A percentile compares a stretch with the other conserved stretches of the same genome.
Evolutionary conservation across 2,113 vertebrate genomes (phyloP).

Genomic region (Ptychochromis oligacanthus): DNA sequence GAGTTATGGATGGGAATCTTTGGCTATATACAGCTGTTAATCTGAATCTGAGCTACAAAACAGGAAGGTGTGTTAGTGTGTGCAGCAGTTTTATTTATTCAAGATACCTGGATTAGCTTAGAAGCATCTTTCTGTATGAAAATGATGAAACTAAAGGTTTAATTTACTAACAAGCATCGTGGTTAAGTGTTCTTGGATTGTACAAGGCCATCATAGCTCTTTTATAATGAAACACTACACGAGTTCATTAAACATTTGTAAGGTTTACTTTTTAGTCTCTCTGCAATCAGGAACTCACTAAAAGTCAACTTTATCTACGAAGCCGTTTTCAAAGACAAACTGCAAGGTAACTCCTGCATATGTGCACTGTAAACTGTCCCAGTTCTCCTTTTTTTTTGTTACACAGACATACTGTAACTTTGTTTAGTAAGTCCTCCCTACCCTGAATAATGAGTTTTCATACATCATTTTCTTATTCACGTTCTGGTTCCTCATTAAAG

Average conservation of each 20-base stretch:
- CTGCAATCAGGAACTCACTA: background rate
- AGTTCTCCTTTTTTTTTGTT: background rate
- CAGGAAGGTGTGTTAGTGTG: background rate
- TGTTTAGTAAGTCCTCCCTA: no score
- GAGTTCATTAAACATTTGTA: accelerated
- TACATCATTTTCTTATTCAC: background rate
- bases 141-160: background rate
- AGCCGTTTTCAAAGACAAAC: background rate
- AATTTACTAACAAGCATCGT: background rate
- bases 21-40: accelerated
- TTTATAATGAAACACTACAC: background rate
- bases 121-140: background rate
- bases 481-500: background rate
- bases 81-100: accelerated
- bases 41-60: background rate
- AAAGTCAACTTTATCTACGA: background rate
- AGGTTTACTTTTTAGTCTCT: background rate
- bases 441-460: accelerated
- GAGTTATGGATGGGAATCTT: background rate
- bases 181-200: background rate
- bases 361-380: background rate
- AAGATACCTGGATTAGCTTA: accelerated
- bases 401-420: background rate
- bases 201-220: background rate
- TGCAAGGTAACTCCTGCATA: background rate